Evolutionary conservation across 2,797 vertebrate species (phyloP), one percentile per base, ranked within the genome.

Genomic region (Pseudomugil tenellus): DNA sequence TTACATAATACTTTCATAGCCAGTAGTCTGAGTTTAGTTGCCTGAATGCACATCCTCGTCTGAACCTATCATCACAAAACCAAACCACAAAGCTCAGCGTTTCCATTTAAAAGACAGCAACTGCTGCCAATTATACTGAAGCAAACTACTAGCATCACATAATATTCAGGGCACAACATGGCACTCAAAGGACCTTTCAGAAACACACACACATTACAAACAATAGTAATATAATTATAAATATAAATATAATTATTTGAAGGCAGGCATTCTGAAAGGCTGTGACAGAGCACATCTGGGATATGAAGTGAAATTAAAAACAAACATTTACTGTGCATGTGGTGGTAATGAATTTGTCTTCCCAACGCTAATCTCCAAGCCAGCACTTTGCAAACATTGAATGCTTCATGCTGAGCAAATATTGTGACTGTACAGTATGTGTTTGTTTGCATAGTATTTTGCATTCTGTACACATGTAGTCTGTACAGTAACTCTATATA

Each of bases 71-170:
- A 92, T 91, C 85, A 87, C 9, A 17, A 54, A 85, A 80, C 65
- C 74, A 88, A 89, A 89, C 85, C 87, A 79, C 83, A 69, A 37
- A 71, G 65, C 75, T 84, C 73, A 67, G 66, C 74, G 70, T 91
- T 85, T 85, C 85, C 87, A 77, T 79, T 69, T 74, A 46, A 77
- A 82, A 79, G 76, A 85, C 75, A 72, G 78, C 56, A 35, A 43
- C 74, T 84, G 81, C 78, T 77, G 49, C 88, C 84, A 92, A 91
- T 91, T 92, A 91, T 59, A 80, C 64, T 69, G 74, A 21, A 81
- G 83, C 70, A 78, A 87, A 87, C 87, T 81, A 72, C 70, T 70
- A 26, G 61, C 63, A 65, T 81, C 74, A 70, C 77, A 81, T 70
- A 63, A 66, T 37, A 61, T 51, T 77, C 26, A 21, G 35, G 62